Base-by-base conservation (phyloP, 2,888 invertebrate genomes). In the Epistrophella euchroma region DNA sequence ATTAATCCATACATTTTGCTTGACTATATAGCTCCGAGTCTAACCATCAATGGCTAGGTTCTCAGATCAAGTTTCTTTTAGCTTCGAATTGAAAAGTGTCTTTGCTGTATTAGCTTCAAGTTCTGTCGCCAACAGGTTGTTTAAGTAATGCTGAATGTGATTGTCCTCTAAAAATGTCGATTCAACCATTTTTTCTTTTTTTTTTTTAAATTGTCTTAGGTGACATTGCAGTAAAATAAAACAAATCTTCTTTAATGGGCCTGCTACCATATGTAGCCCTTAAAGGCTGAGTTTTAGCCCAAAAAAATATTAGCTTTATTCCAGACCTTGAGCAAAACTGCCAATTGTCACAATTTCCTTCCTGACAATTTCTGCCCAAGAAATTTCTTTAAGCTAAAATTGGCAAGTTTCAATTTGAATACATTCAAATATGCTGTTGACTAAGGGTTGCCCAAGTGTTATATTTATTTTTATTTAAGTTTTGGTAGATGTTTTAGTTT, bases 121-220 rank as follows among this genome's bases (percentile, higher is more conserved):
- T 75, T 80, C 58, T 62, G 22, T 75, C 19, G 37, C 35, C 13
- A 55, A 25, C 19, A 40, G 22, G 22, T 37, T 47, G 56, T 37
- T 19, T 10, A 10, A n/a, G 19, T 19, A 45, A 52, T 35, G 15
- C 25, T 45, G 35, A 40, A 40, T 55, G 70, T 55, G 55, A 75
- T 47, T 76, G 81, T 71, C 81, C 76, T 76, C 64, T 76, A 81
- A 76, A 81, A 71, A 64, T 75, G 80, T 70, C 71, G 19, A 81
- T 40, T 71, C 37, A 56, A 45, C 45, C 19, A 37, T 62, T 60
- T 56, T n/a, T n/a, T n/a, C n/a, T n/a, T n/a, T n/a, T n/a, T n/a
- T n/a, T n/a, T n/a, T n/a, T 17, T 25, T 47, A 22, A 15, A 35
- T 68, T 62, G 40, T 37, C 47, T 45, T 11, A n/a, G 37, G 6